phyloP scores from a whole-genome alignment of 2,888 invertebrate species.

The Tricholauxania praeusta region DNA sequence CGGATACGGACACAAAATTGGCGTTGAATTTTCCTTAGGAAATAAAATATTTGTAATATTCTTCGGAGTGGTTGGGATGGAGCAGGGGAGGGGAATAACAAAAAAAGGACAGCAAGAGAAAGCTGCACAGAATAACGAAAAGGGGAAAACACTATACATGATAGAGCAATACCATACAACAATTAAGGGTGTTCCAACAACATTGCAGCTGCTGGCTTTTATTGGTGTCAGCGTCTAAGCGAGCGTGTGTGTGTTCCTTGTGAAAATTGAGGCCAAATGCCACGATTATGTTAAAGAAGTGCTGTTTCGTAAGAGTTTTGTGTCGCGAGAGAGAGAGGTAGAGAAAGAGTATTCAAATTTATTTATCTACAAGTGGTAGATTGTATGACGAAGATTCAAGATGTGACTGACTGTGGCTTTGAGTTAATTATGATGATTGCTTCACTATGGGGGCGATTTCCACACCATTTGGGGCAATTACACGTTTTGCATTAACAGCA shows the following conservation, averaged over 20 bases:
- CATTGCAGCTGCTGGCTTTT: slow-evolving; percentile 2
- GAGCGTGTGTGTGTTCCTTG: not conserved
- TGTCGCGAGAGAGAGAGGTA: no score
- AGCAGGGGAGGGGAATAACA: not conserved
- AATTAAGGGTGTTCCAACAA: slow-evolving; percentile 15
- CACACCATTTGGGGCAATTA: not conserved
- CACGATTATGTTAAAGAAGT: slow-evolving; percentile 27
- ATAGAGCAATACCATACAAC: not conserved
- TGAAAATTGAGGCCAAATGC: slow-evolving; percentile 25
- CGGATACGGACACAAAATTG: not conserved
- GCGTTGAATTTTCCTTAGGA: not conserved
- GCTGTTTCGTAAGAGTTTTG: no score
- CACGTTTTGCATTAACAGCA: not conserved
- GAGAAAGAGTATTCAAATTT: not conserved
- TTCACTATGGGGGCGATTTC: slow-evolving; percentile 10
- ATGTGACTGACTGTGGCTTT: not conserved
- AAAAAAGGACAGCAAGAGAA: no score
- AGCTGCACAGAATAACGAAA: no score
- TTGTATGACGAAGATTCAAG: no score
- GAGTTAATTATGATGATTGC: slow-evolving; percentile 24
- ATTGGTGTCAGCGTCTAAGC: not conserved
- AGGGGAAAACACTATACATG: not conserved
- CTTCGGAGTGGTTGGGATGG: not conserved
- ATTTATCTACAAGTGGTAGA: not conserved
- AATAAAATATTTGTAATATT: slow-evolving; percentile 2